Conservation (phyloP, 2,888 invertebrate genomes). For the Tethea ocularis region DNA sequence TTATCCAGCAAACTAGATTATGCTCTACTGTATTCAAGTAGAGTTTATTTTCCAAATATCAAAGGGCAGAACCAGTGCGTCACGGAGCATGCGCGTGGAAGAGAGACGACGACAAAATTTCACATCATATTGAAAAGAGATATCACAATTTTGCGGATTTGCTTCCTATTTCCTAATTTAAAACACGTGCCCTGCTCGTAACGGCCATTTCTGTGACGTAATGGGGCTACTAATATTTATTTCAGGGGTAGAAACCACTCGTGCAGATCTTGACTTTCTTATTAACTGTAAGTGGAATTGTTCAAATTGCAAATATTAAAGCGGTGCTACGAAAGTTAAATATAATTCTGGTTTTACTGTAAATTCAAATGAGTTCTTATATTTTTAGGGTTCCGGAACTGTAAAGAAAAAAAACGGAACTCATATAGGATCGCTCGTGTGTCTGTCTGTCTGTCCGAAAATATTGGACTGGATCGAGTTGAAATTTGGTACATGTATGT, state of each 20-base stretch:
- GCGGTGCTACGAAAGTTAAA: not conserved
- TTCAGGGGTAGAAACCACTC: not conserved
- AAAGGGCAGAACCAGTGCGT: conserved; percentile 27
- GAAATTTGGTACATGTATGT: too few relatives aligned
- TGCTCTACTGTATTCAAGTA: conserved; percentile 43
- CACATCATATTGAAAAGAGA: conserved; percentile 38
- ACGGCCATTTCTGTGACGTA: conserved; percentile 16
- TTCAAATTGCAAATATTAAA: not conserved
- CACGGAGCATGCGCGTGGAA: conserved; percentile 68
- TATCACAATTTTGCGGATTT: conserved; percentile 35
- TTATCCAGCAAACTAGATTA: conserved; percentile 26
- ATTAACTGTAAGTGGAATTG: not conserved
- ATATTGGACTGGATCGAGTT: too few relatives aligned
- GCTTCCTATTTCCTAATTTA: conserved; percentile 34
- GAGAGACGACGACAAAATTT: conserved; percentile 29
- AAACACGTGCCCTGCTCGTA: conserved; percentile 40
- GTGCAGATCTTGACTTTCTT: not conserved
- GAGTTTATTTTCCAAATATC: conserved; percentile 46
- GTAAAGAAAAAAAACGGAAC: too few relatives aligned
- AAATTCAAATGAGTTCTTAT: not conserved
- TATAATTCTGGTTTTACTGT: not conserved
- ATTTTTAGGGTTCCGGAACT: too few relatives aligned
- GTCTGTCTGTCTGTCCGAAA: too few relatives aligned
- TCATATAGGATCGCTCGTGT: too few relatives aligned
- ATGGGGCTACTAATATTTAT: not conserved